Percentiles rank a stretch among this genome's conserved stretches.
Evolutionary conservation across 2,113 vertebrate genomes (phyloP).

Genomic region (Tamias sibiricus): DNA sequence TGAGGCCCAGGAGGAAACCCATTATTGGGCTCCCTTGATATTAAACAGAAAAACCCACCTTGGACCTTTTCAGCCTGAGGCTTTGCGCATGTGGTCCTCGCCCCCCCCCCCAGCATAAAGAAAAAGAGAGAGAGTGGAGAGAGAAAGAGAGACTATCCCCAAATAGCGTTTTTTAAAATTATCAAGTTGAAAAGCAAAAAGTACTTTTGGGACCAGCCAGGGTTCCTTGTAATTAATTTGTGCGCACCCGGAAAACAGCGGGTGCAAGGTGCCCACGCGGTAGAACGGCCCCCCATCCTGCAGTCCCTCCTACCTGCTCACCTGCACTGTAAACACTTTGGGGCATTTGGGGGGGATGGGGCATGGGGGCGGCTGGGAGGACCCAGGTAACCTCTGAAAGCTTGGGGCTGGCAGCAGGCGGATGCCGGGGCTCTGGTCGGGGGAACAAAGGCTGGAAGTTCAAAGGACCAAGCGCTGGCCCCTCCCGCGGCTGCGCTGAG

Average conservation of each 20-base stretch:
- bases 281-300: rapidly evolving
- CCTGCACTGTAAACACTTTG: background rate
- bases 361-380: slow-evolving; percentile 82
- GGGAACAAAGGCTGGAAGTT: slow-evolving; percentile 81
- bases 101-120: no score
- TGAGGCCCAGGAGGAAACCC: background rate
- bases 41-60: slow-evolving; percentile 1
- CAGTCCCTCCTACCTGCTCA: background rate
- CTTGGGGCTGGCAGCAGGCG: slow-evolving; percentile 63
- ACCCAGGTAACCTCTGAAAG: slow-evolving; percentile 28
- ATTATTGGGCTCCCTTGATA: background rate
- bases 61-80: background rate
- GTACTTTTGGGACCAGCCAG: no score
- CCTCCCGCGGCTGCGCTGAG: slow-evolving; percentile 23
- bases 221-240: background rate
- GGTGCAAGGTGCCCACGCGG: background rate
- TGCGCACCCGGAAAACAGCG: background rate
- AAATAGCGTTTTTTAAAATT: background rate
- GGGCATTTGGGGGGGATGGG: background rate
- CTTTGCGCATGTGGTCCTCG: slow-evolving; percentile 41
- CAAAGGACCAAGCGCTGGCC: slow-evolving; percentile 68
- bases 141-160: background rate
- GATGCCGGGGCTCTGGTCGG: slow-evolving; percentile 76
- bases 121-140: background rate
- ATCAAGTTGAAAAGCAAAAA: no score